A percentile compares a stretch with the other conserved stretches of the same genome.
Evolutionary conservation across 2,797 vertebrate species (phyloP).

Genomic region (Scleropages formosus): DNA sequence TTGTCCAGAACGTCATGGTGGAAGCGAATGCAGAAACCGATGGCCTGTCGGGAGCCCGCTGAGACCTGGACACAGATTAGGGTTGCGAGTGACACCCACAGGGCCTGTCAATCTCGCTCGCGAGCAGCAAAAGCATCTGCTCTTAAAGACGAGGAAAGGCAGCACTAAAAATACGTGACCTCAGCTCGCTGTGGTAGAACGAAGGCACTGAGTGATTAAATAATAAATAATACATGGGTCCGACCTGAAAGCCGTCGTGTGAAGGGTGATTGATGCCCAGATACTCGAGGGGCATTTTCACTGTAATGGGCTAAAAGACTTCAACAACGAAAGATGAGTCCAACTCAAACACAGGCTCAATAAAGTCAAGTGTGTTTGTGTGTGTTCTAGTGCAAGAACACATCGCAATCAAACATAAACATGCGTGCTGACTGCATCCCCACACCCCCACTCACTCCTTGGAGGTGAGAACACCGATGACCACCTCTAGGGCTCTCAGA

Average conservation of each 20-base stretch:
- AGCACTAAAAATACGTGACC: background rate
- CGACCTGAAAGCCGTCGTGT: constrained; percentile 37
- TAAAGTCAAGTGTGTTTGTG: too few relatives aligned
- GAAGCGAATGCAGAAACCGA: constrained; percentile 34
- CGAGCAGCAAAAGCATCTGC: background rate
- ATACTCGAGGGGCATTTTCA: background rate
- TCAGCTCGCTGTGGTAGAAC: background rate
- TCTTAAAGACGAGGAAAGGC: background rate
- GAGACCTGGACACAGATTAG: constrained; percentile 32
- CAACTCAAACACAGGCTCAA: too few relatives aligned
- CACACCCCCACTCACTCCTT: too few relatives aligned
- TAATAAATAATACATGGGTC: constrained; percentile 50
- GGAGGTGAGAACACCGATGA: background rate
- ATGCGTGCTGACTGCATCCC: background rate
- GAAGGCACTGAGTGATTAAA: constrained; percentile 38
- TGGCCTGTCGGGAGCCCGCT: constrained; percentile 24
- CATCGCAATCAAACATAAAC: background rate
- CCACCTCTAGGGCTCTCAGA: background rate
- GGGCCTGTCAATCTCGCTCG: constrained; percentile 40
- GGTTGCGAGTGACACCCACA: constrained; percentile 48
- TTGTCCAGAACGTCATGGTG: constrained; percentile 30
- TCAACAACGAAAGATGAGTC: background rate
- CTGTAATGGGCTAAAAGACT: constrained; percentile 23
- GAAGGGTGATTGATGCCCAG: constrained; percentile 34
- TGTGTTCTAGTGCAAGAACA: too few relatives aligned